Conservation (phyloP, 2,113 vertebrate species). For the Dasypus novemcinctus region DNA sequence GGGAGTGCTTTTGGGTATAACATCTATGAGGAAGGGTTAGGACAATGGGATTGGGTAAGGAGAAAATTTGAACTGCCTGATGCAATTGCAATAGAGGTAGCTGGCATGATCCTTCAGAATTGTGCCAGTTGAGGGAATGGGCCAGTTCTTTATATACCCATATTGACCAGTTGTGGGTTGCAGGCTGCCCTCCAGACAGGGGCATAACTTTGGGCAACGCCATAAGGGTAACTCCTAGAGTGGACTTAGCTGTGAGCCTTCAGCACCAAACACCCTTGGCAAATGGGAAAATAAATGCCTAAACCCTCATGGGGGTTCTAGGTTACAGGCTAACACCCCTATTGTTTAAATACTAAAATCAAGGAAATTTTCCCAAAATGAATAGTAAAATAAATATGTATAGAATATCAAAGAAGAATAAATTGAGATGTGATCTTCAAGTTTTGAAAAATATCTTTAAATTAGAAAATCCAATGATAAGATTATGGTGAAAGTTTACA, state of each 20-base stretch:
- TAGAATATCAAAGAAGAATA: no score
- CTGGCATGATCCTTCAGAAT: not conserved
- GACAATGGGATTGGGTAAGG: not conserved
- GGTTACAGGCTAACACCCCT: not conserved
- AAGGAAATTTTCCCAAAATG: no score
- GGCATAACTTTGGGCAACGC: not conserved
- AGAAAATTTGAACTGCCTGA: not conserved
- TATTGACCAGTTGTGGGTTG: not conserved
- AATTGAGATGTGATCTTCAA: no score
- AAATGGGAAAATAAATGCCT: not conserved
- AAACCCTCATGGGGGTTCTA: not conserved
- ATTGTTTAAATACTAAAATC: no score
- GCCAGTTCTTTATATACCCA: not conserved
- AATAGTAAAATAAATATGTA: no score
- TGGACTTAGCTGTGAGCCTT: not conserved
- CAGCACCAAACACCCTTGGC: not conserved
- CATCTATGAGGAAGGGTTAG: not conserved
- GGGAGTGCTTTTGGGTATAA: not conserved
- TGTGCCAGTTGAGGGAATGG: not conserved
- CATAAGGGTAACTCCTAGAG: not conserved
- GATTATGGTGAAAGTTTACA: no score
- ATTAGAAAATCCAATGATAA: no score
- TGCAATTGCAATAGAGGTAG: fast-evolving
- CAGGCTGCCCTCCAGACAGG: not conserved
- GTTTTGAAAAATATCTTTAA: no score